These are phyloP conservation scores for Lateolabrax maculatus DNA, from an alignment of 2,797 vertebrate species.

Conservation along the genomic window DNA sequence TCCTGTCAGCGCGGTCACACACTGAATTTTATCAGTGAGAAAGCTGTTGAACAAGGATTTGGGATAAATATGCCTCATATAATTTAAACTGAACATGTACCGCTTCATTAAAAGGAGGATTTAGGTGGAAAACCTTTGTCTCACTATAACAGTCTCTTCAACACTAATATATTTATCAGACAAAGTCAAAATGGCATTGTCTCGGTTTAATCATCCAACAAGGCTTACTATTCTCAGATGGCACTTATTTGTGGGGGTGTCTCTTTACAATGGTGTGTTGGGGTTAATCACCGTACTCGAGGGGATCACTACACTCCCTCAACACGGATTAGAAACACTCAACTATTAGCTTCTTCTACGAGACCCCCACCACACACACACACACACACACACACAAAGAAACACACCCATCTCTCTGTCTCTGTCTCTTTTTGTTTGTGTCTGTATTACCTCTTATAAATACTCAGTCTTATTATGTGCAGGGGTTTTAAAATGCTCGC, in stretches of 20 bases:
- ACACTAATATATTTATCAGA: slow-evolving; percentile 48
- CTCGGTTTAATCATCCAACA: slow-evolving; percentile 71
- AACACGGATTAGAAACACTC: slow-evolving; percentile 77
- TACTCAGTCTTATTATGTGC: slow-evolving; percentile 33
- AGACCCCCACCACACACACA: slow-evolving; percentile 24
- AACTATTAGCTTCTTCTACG: slow-evolving; percentile 64
- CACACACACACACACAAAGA: slow-evolving; percentile 3
- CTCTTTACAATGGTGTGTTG: slow-evolving; percentile 69
- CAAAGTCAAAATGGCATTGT: slow-evolving; percentile 59
- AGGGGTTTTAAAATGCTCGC: slow-evolving; percentile 50
- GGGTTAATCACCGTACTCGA: slow-evolving; percentile 75
- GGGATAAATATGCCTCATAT: not conserved
- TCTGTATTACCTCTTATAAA: slow-evolving; percentile 45
- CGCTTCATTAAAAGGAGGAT: slow-evolving; percentile 12
- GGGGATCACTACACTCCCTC: slow-evolving; percentile 73
- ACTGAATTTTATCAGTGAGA: slow-evolving; percentile 35
- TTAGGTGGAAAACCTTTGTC: slow-evolving; percentile 30
- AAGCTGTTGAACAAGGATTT: not conserved
- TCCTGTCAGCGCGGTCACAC: slow-evolving; percentile 26
- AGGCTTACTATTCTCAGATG: slow-evolving; percentile 71
- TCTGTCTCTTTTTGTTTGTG: slow-evolving; percentile 29
- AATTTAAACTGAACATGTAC: slow-evolving; percentile 5
- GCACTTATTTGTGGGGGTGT: slow-evolving; percentile 72
- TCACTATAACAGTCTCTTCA: slow-evolving; percentile 10
- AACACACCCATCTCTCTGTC: slow-evolving; percentile 14